A percentile compares a stretch with the other conserved stretches of the same genome.
Conservation (phyloP, 2,797 vertebrate species). For the Garrulus glandarius region DNA sequence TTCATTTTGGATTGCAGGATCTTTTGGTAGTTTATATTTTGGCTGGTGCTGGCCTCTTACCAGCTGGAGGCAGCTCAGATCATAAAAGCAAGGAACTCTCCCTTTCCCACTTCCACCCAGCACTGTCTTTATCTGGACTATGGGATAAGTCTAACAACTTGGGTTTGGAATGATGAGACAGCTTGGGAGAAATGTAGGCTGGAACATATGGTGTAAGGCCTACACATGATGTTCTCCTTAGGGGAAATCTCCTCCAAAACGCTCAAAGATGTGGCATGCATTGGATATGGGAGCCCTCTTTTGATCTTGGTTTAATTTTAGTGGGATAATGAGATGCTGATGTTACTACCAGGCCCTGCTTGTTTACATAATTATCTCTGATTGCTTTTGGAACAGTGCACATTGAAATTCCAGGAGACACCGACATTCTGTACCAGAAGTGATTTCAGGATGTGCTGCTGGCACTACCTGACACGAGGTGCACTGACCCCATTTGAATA, state of each 20-base stretch:
- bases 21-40: not conserved
- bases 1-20: not conserved
- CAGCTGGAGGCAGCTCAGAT: not conserved
- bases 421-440: not conserved
- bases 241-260: constrained; percentile 27
- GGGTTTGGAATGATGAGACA: not conserved
- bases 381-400: constrained; percentile 25
- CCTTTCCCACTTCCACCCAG: not conserved
- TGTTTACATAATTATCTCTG: constrained; percentile 52
- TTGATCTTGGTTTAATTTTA: constrained; percentile 44
- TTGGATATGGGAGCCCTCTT: not conserved
- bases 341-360: constrained; percentile 9
- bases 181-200: not conserved
- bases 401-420: constrained; percentile 30
- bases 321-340: constrained; percentile 39
- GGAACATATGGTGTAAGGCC: not conserved
- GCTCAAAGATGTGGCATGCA: constrained; percentile 13
- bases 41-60: not conserved
- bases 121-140: not conserved
- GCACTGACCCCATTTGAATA: not conserved
- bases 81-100: not conserved
- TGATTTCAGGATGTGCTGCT: not conserved
- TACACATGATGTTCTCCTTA: not conserved
- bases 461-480: not conserved
- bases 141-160: not conserved